Percentiles rank a stretch among this genome's conserved stretches.
Conservation (phyloP, 2,888 invertebrate species). For the Oxystoma pomonae region DNA sequence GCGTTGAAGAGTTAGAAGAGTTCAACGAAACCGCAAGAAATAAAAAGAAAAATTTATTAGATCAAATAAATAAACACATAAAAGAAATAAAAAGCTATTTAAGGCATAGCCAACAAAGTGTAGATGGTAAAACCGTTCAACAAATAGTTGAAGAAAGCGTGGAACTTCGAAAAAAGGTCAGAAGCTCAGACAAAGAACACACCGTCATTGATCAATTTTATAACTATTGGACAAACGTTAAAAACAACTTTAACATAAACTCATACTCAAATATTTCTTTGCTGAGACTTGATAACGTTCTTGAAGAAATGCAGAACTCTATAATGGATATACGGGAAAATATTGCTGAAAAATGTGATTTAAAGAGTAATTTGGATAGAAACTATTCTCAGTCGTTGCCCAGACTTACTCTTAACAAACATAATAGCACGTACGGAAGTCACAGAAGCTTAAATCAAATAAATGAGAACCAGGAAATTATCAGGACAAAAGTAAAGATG, state of each 20-base stretch:
- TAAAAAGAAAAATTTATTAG: slow-evolving; percentile 16
- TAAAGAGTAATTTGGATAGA: slow-evolving; percentile 8
- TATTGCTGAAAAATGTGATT: slow-evolving; percentile 21
- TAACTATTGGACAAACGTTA: slow-evolving; percentile 24
- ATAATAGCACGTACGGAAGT: slow-evolving; percentile 13
- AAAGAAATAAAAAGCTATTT: not conserved
- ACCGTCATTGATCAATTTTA: slow-evolving; percentile 23
- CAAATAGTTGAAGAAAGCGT: slow-evolving; percentile 24
- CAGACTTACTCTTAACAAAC: slow-evolving; percentile 12
- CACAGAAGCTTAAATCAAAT: slow-evolving; percentile 17
- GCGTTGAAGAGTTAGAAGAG: slow-evolving; percentile 22
- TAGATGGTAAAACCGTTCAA: slow-evolving; percentile 17
- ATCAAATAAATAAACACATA: slow-evolving; percentile 12
- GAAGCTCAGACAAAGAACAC: slow-evolving; percentile 20
- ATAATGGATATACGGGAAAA: slow-evolving; percentile 19
- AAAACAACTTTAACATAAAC: slow-evolving; percentile 20
- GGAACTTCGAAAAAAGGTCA: slow-evolving; percentile 18
- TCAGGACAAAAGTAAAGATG: slow-evolving; percentile 24
- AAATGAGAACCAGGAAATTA: slow-evolving; percentile 14
- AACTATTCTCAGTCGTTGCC: slow-evolving; percentile 21
- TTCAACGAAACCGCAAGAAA: slow-evolving; percentile 16
- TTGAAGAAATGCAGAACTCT: slow-evolving; percentile 24
- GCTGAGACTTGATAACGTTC: slow-evolving; percentile 20
- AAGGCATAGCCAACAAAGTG: slow-evolving; percentile 8
- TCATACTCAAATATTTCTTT: slow-evolving; percentile 21